Base-by-base conservation (phyloP, 1,140 invertebrate genomes). In the Aphidius gifuensis region DNA sequence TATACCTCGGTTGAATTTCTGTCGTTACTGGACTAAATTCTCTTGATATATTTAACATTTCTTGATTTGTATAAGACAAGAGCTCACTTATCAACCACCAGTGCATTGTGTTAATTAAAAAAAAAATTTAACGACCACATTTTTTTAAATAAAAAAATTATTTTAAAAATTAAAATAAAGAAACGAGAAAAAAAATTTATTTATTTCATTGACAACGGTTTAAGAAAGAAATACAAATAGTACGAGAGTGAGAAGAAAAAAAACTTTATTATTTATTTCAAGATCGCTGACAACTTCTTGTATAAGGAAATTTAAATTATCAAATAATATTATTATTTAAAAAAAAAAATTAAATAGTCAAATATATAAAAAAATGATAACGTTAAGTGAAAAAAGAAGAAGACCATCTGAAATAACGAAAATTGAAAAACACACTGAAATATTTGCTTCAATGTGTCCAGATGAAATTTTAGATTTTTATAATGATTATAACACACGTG, bases 381-480 rank as follows among this genome's bases (percentile, higher is more conserved):
- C 23, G 1, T 32, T 32, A 39, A 39, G 51, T 53, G 44, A 46
- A 16, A 64, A 32, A n/a, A 43, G 56, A 63, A 66, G 46, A 59
- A 63, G 38, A 47, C 44, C 57, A 6, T 53, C 55, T 6, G 57
- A 46, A 16, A 5, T 48, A 4, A 21, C 46, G 9, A 69, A 65
- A 66, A 58, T 69, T 6, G 69, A 73, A 60, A 69, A 76, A 3
- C 76, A 83, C 42, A 83, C 81, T 1, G 83, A 83, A 70, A 83
- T 84, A 60, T 83, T 85, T 57, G 85, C 85, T 0, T 85, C 86
- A 0, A 80, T 87, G 76, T 83, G 86, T 39, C 85, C 85, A 0
- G 85, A 87, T 66, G 85, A 87, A 71, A 84, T 87, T 61, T 78
- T 87, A 4, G 83, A 85, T 66, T 71, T 84, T 66, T 81, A 83